Percentiles rank a stretch among this genome's conserved stretches.
Evolutionary conservation across 2,113 vertebrate genomes (phyloP).

Genomic region (Grammomys surdaster): DNA sequence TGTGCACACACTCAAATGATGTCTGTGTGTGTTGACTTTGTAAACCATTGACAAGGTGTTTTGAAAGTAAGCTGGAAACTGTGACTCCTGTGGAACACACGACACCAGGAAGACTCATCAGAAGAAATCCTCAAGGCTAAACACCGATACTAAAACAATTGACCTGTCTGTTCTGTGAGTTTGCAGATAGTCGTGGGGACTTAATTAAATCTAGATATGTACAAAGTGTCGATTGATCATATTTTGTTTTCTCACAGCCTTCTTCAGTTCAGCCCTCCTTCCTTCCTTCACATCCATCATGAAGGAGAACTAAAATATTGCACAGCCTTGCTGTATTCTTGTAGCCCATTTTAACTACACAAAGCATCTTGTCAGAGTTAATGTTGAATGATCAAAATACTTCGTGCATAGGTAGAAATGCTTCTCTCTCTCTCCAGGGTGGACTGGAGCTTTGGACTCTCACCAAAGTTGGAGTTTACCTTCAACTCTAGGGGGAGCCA

Average conservation of each 20-base stretch:
- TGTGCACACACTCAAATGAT: neutral
- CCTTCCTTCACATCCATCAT: neutral
- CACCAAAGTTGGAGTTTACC: neutral
- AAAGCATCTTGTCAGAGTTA: neutral
- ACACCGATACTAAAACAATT: neutral
- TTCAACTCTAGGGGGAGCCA: neutral
- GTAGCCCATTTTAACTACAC: neutral
- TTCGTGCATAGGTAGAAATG: neutral
- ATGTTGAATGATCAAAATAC: neutral
- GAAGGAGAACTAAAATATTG: neutral
- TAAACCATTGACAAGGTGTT: slow-evolving; percentile 28
- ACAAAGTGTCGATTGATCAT: neutral
- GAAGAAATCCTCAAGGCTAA: neutral
- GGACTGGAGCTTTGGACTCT: neutral
- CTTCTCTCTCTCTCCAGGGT: neutral
- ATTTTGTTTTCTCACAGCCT: neutral
- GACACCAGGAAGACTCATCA: neutral
- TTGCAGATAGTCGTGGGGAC: neutral
- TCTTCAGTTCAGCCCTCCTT: neutral
- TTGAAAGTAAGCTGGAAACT: slow-evolving; percentile 37
- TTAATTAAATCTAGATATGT: neutral
- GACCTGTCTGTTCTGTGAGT: neutral
- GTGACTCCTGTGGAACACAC: neutral
- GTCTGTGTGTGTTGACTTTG: slow-evolving; percentile 45
- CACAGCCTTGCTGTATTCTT: neutral